Evolutionary conservation across 2,888 invertebrate species (phyloP).

Genomic region (Frankliniella intonsa): DNA sequence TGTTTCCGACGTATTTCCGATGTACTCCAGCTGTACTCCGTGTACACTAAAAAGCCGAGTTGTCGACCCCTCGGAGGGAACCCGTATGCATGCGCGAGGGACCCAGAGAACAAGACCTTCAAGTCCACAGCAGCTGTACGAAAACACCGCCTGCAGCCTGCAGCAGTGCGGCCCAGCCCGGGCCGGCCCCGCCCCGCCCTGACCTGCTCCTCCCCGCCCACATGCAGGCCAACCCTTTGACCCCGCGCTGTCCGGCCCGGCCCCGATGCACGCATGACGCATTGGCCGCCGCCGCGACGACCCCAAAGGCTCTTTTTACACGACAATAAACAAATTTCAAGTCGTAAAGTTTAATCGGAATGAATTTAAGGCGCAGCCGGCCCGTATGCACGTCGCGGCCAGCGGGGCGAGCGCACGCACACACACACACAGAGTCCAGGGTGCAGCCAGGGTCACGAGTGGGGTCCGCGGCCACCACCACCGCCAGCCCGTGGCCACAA

Average conservation of each 20-base stretch:
- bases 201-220: neutral
- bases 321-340: conserved; percentile 27
- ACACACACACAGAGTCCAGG: neutral
- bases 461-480: neutral
- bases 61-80: too few relatives aligned
- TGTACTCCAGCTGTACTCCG: too few relatives aligned
- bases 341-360: conserved; percentile 26
- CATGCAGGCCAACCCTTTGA: neutral
- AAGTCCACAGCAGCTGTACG: too few relatives aligned
- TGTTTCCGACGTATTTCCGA: too few relatives aligned
- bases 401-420: neutral
- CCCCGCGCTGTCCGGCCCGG: conserved; percentile 10
- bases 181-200: neutral
- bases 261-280: neutral
- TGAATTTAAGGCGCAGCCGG: conserved; percentile 5
- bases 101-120: too few relatives aligned
- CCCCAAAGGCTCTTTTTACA: neutral
- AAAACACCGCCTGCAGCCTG: neutral
- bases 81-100: too few relatives aligned
- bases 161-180: neutral
- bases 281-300: too few relatives aligned
- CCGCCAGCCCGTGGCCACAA: neutral
- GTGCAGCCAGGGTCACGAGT: neutral
- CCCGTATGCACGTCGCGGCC: neutral
- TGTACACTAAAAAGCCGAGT: too few relatives aligned